Evolutionary conservation across 2,888 invertebrate species (phyloP), one percentile per base, ranked within the genome.

Genomic region (Leptinotarsa haldemani): DNA sequence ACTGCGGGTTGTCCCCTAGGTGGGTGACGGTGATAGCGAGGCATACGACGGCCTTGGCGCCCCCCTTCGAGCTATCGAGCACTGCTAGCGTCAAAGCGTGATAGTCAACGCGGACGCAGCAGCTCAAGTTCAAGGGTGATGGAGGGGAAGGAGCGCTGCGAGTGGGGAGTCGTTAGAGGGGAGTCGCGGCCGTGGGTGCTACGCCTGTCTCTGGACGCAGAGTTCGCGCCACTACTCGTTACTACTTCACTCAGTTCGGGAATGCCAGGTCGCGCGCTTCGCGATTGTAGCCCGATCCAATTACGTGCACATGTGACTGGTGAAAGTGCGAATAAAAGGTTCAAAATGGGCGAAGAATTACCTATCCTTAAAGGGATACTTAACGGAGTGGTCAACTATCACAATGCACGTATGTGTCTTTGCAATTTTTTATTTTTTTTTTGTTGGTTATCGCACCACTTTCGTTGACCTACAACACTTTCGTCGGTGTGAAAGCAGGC

Each of bases 291-390:
- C 85, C 86, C 86, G 85, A 82, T 22, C 50, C n/a, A 71, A 47
- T 58, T 52, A 47, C 83, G 83, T 80, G 83, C 84, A 84, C 84
- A 83, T 83, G 84, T 84, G 83, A 83, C 77, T 81, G 84, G 84
- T 84, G 84, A 84, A 83, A 84, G 84, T 84, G 83, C 74, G 76
- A 40, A 40, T 40, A 68, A 73, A 77, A 74, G 82, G 83, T 84
- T 84, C 82, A 91, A 90, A 90, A 67, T 95, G 95, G 94, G 93
- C 87, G 95, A 96, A 91, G 95, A 96, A 90, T 90, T 95, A 89
- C 95, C 96, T 84, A 96, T 96, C 86, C 92, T 96, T 80, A 96
- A 96, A 89, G 95, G 95, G 86, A 96, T 96, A 89, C 92, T 96
- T 84, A 95, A 96, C 88, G 95, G 96, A 87, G 95, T 94, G 86